Base-by-base conservation (phyloP, 2,888 invertebrate genomes). In the Lapara coniferarum region DNA sequence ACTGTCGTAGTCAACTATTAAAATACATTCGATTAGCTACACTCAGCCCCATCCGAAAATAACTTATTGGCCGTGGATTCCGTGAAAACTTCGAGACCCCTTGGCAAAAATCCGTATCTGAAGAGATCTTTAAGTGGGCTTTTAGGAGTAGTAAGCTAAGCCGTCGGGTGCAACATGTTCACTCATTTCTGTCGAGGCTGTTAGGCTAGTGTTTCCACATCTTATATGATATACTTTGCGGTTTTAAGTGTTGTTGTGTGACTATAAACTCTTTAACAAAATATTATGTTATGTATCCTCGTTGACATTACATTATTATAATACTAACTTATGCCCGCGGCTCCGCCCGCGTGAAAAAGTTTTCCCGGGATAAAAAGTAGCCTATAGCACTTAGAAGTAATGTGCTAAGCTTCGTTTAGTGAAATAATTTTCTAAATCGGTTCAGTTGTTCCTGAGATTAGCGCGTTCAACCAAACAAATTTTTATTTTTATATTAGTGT, bases 101-200 rank as follows among this genome's bases (percentile, higher is more conserved):
- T 89, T 86, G 78, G 84, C 84, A 84, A 88, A 91, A 91, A 92
- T 92, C 92, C 92, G 87, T 78, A 82, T 81, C 84, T 85, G 89
- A 90, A 90, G 89, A 90, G 90, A 89, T 89, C 85, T 90, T 89
- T 92, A 92, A 93, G 93, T 93, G 92, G 91, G 93, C 93, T 93
- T 93, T 93, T 93, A 93, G 91, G 84, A 86, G 85, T 85, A 91
- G 89, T 89, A 86, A 89, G 91, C 90, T 93, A 90, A 93, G 91
- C 91, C 91, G 88, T 89, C 90, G 87, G 83, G 83, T 86, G 87
- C 91, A 90, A 88, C 86, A 89, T 87, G 89, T 89, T 88, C 85
- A 82, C 85, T 89, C 89, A 90, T 90, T 92, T 89, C 88, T 88
- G 83, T 88, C 85, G 86, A 84, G 84, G 81, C 85, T 85, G 86